These are phyloP conservation scores for Drosophila nigritarsus DNA, from an alignment of 2,888 invertebrate genomes.

Conservation along the genomic window DNA sequence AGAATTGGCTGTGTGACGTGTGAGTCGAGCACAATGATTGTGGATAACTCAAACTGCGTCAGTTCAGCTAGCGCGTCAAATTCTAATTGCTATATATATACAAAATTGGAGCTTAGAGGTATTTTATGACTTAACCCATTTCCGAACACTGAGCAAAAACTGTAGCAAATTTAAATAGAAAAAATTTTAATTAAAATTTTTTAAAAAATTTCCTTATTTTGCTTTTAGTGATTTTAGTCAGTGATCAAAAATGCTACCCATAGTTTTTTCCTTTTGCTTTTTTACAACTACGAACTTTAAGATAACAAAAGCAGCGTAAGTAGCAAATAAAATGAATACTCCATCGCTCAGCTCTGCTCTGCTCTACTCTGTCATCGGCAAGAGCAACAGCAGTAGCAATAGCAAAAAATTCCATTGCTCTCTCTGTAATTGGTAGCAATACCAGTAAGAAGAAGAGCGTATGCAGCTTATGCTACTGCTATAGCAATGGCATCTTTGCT, in stretches of 20 bases:
- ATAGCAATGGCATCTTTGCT: too few relatives aligned
- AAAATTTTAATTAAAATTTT: too few relatives aligned
- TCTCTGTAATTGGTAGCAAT: not conserved
- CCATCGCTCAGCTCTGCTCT: too few relatives aligned
- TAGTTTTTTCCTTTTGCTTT: not conserved
- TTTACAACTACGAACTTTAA: not conserved
- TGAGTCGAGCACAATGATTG: slow-evolving; percentile 5
- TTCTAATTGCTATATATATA: not conserved
- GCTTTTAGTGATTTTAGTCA: too few relatives aligned
- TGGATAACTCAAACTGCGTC: slow-evolving; percentile 38
- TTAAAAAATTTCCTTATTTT: too few relatives aligned
- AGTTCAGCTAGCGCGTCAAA: not conserved
- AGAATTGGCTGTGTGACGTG: slow-evolving; percentile 24
- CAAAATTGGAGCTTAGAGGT: not conserved
- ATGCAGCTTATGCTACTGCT: not conserved
- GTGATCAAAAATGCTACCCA: not conserved
- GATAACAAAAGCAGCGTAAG: not conserved
- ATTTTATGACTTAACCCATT: not conserved
- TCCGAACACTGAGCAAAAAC: not conserved
- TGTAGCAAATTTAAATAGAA: not conserved
- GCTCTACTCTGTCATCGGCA: not conserved
- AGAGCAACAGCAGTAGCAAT: not conserved
- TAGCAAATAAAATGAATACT: too few relatives aligned
- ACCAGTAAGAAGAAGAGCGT: not conserved
- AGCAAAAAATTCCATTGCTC: not conserved